These are phyloP conservation scores for Ispidina picta DNA, from an alignment of 2,797 vertebrate species.

Conservation along the genomic window DNA sequence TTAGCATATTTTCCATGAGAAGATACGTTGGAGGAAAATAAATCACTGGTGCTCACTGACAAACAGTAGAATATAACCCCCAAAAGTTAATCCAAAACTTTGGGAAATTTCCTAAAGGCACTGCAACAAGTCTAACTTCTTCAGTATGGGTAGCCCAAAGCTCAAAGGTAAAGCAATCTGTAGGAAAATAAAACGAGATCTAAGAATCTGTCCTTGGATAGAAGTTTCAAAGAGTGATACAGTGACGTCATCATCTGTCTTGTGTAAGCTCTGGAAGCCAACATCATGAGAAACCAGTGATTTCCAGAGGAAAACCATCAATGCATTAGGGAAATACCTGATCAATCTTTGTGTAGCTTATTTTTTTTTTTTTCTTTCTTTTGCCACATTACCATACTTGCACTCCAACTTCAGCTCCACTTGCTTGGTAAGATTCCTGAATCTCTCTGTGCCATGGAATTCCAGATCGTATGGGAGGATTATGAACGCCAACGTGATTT, in stretches of 20 bases:
- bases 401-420: neutral
- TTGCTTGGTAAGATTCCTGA: neutral
- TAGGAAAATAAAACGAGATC: neutral
- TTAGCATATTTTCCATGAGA: neutral
- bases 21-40: neutral
- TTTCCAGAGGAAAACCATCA: neutral
- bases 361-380: neutral
- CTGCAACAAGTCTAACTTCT: neutral
- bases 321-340: neutral
- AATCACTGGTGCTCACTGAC: neutral
- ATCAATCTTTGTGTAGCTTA: neutral
- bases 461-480: neutral
- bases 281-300: neutral
- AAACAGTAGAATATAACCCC: neutral
- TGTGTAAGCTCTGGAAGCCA: accelerated
- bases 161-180: neutral
- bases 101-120: neutral
- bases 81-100: neutral
- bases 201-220: neutral
- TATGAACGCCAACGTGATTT: neutral
- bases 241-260: neutral
- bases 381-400: neutral
- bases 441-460: neutral
- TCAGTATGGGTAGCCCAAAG: neutral
- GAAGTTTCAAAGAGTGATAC: neutral